Base-by-base conservation (phyloP, 2,888 invertebrate genomes). In the Nomada fucata region DNA sequence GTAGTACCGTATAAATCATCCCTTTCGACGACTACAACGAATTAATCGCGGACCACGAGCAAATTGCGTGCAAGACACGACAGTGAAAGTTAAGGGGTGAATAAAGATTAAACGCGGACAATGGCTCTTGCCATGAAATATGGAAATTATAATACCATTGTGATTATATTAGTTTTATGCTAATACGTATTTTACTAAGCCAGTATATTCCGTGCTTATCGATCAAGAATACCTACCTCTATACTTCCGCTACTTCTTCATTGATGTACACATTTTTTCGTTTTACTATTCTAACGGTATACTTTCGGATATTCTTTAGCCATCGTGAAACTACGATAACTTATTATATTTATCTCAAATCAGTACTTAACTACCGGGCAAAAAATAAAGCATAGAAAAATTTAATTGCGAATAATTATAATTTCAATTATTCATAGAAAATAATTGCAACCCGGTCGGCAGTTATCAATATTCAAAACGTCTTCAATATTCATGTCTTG, bases 1-100 rank as follows among this genome's bases (percentile, higher is more conserved):
- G 63, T 63, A 15, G 3, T 15, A 47, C 61, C 11, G 47, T 23
- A 63, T 63, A 63, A 63, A 63, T 63, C 23, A 63, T 63, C 63
- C 20, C 47, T 63, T 63, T 63, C 47, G 7, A 10, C 44, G 63
- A 20, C 23, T 47, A 47, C 20, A 20, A 13, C 20, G 63, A 63
- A 63, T 63, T 63, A 63, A 63, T 7, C 63, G 63, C 47, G 47
- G 5, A 47, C 47, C 63, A 47, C 47, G 63, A 23, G 47, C 44
- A 47, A 44, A 63, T 63, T 47, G 63, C 63, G 63, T 63, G 63
- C 63, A 15, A 23, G 23, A 63, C 47, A 47, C 23, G 42, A 44
- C n/a, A 44, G 20, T 11, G 42, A 61, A 44, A 36, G 36, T 36
- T 18, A 57, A 57, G 63, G 63, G 63, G 44, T 63, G 63, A 47